Evolutionary conservation across 2,888 invertebrate species (phyloP), one percentile per base, ranked within the genome.

Genomic region (Conomelus anceps): DNA sequence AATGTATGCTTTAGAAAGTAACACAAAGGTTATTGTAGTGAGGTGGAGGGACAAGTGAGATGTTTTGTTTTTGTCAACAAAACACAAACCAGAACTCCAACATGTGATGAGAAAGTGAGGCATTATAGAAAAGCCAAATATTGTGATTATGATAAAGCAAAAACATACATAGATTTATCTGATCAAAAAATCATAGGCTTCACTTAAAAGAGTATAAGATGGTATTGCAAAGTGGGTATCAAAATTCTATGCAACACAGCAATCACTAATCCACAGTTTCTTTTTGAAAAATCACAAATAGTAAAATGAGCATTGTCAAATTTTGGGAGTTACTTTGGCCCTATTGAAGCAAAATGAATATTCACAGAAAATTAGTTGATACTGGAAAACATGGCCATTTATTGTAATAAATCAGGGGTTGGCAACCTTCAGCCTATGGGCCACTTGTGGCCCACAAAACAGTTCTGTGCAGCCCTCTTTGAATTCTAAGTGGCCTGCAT

Each of bases 31-130:
- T 7, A 24, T 88, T 23, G 88, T 88, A 11, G 23, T 23, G 22
- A 88, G 84, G 84, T 84, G 23, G 88, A 88, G 23, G 85, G 84
- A 84, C 26, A 88, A 88, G 22, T 17, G 84, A 3, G 88, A 88
- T 11, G 88, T 88, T 20, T 23, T 88, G 22, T 88, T 88, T 41
- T 84, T 88, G 22, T 63, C 88, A 84, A 88, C 84, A 6, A 84
- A 63, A 88, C 22, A 23, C 22, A 84, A 24, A 13, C 88, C 85
- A 23, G 24, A 24, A 84, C 23, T 88, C n/a, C 41, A 13, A 13
- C 13, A 41, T 11, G 11, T 41, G 41, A 13, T 41, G 11, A 41
- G 11, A 41, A 17, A 41, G 17, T n/a, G n/a, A 41, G 11, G 41
- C 13, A 41, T 13, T 17, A 41, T 13, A 13, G 17, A 41, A 41